Evolutionary conservation across 2,888 invertebrate genomes (phyloP).

Genomic region (Caenorhabditis sp.): DNA sequence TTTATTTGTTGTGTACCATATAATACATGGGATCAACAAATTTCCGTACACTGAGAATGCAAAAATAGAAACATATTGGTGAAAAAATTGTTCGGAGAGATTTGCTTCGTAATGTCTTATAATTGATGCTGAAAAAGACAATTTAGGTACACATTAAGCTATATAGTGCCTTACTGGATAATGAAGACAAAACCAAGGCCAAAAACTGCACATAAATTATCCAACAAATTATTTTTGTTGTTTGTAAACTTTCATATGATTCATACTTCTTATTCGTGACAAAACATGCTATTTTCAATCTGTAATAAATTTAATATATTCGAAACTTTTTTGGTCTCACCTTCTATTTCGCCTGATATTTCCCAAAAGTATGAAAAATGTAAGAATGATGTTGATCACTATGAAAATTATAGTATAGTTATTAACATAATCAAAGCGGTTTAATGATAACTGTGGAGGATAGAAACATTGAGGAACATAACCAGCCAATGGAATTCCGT

Average conservation of each 20-base stretch:
- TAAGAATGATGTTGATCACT: constrained; percentile 11
- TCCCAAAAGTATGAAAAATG: constrained; percentile 8
- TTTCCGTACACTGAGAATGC: neutral
- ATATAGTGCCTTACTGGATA: neutral
- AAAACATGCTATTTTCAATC: neutral
- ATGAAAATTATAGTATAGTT: constrained; percentile 14
- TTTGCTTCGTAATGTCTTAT: neutral
- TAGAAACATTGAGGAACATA: constrained; percentile 26
- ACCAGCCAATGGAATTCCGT: constrained; percentile 20
- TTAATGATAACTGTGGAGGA: constrained; percentile 20
- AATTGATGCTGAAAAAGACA: neutral
- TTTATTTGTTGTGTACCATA: neutral
- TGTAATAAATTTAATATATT: no score
- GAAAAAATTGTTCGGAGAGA: neutral
- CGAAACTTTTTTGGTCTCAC: no score
- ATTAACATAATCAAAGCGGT: constrained; percentile 14
- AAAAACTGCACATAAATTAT: neutral
- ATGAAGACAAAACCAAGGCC: neutral
- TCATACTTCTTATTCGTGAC: neutral
- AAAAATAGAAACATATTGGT: neutral
- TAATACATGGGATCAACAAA: neutral
- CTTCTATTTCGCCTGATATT: constrained; percentile 8
- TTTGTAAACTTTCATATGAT: neutral
- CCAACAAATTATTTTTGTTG: neutral
- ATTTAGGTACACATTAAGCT: no score